Evolutionary conservation across 2,888 invertebrate genomes (phyloP).

Genomic region (Carabus problematicus): DNA sequence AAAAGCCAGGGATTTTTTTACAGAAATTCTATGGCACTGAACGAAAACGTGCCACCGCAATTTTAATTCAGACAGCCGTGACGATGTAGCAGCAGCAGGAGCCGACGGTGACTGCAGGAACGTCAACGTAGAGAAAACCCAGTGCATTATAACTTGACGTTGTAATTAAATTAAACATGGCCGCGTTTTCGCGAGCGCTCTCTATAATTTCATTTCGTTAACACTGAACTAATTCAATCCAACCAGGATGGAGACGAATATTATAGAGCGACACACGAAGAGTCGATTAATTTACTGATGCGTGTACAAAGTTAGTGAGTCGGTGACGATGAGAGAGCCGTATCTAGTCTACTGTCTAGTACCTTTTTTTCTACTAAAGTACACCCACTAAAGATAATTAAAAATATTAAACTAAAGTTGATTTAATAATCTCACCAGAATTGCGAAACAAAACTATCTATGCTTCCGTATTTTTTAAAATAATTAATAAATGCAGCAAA

Average conservation of each 20-base stretch:
- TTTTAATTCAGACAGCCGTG: constrained; percentile 26
- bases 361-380: not conserved
- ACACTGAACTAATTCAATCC: constrained; percentile 37
- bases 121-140: constrained; percentile 9
- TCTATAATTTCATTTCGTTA: constrained; percentile 41
- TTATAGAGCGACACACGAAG: constrained; percentile 18
- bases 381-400: no score
- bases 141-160: constrained; percentile 36
- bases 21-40: not conserved
- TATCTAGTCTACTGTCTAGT: not conserved
- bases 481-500: no score
- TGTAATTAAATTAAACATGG: constrained; percentile 40
- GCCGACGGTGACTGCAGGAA: not conserved
- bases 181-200: constrained; percentile 28
- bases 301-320: not conserved
- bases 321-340: not conserved
- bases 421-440: no score
- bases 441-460: no score
- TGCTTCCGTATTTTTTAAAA: no score
- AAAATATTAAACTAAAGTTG: not conserved
- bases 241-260: constrained; percentile 28
- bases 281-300: constrained; percentile 36
- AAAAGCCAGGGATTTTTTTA: no score
- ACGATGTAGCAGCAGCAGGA: not conserved
- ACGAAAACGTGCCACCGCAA: constrained; percentile 6